Evolutionary conservation across 2,797 vertebrate species (phyloP), one percentile per base, ranked within the genome.

Genomic region (Protosalanx chinensis): DNA sequence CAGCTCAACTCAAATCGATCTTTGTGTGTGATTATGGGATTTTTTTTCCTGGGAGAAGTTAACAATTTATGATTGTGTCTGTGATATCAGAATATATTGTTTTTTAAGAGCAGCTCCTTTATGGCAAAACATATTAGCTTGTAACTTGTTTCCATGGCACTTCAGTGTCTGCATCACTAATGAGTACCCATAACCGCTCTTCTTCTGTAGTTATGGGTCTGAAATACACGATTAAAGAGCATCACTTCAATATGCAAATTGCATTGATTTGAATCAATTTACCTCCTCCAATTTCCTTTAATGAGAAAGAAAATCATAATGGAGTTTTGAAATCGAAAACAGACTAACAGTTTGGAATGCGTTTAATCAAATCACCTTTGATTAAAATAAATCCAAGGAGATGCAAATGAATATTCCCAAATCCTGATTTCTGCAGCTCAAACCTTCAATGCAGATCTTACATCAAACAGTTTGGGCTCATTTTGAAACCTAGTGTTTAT

Each of bases 401-500:
- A n/a, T 20, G 35, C 35, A 6, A 78, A 16, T 60, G 64, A 10
- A 51, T 64, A 65, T 68, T 16, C 18, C 29, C 30, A 56, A 70
- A 69, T 68, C 66, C 57, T 16, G 41, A 4, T 7, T 37, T 69
- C 49, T 75, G 65, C 32, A 74, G 16, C 6, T n/a, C 46, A 56
- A 56, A 23, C 68, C 56, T 13, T 67, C 60, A 71, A 49, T 57
- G 68, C 32, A 64, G 72, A 32, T 58, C 30, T 27, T 6, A 30
- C 27, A 70, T 67, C 41, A 64, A 56, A 65, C 61, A 46, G 49
- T 64, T 73, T 69, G 51, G 64, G 49, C 68, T 46, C 51, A 67
- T 20, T 63, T 64, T 20, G 20, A 33, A 51, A 27, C 58, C 49
- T 67, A 46, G 51, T 51, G 60, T 61, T 10, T 13, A 46, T 46